phyloP scores from a whole-genome alignment of 2,888 invertebrate species.

The Zhuqinia jingwanae region DNA sequence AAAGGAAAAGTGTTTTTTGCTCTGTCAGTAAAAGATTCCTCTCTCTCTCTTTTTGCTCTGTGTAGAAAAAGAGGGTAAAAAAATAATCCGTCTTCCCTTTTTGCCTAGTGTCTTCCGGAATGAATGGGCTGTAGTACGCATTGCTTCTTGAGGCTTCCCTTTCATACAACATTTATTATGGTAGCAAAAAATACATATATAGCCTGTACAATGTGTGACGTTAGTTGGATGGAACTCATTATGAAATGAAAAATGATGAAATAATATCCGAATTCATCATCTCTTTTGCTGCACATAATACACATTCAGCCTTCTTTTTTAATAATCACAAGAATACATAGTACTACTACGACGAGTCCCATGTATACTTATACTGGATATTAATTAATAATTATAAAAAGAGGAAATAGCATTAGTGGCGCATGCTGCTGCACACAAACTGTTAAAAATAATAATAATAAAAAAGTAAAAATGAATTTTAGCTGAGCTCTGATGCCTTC shows the following conservation, averaged over 20 bases:
- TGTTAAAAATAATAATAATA: conserved; percentile 54
- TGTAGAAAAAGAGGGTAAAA: conserved; percentile 47
- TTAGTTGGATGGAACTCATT: conserved; percentile 64
- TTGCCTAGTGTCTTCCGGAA: conserved; percentile 56
- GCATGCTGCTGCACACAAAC: background rate
- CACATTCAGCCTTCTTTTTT: background rate
- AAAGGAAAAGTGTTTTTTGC: conserved; percentile 62
- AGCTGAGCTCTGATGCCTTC: background rate
- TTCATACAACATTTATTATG: background rate
- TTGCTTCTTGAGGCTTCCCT: conserved; percentile 52
- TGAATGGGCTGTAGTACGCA: conserved; percentile 42
- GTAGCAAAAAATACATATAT: conserved; percentile 25
- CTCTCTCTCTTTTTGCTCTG: conserved; percentile 3
- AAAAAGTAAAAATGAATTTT: conserved; percentile 56
- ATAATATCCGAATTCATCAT: conserved; percentile 72
- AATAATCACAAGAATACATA: background rate
- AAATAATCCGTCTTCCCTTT: conserved; percentile 66
- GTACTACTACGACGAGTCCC: background rate
- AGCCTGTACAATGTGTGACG: conserved; percentile 13
- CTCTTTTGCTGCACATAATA: conserved; percentile 1
- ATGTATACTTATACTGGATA: conserved; percentile 19
- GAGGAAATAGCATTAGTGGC: conserved; percentile 48
- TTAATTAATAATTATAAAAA: conserved; percentile 52
- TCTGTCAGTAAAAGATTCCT: conserved; percentile 36
- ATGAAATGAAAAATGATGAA: conserved; percentile 72